phyloP scores from a whole-genome alignment of 2,888 invertebrate species.

The Meteorus colon region DNA sequence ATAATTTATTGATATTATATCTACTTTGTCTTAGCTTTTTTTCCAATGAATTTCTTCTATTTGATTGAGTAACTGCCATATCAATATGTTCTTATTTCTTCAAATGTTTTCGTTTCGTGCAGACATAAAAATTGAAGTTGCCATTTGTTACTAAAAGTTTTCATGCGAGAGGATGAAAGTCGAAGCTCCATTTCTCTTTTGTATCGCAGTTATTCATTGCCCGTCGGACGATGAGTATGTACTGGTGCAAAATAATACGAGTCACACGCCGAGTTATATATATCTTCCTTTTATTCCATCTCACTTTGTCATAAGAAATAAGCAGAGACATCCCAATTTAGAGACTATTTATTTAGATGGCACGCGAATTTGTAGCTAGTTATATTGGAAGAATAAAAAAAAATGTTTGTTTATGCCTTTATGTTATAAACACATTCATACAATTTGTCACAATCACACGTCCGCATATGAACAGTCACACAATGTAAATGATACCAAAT shows the following conservation, averaged over 20 bases:
- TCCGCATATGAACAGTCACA: neutral
- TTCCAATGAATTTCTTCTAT: neutral
- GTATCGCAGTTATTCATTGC: neutral
- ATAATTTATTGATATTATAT: neutral
- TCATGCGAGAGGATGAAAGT: neutral
- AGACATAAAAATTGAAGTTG: neutral
- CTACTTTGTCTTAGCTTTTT: neutral
- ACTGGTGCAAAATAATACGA: neutral
- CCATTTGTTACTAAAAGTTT: neutral
- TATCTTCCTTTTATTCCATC: neutral
- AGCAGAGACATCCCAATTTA: constrained; percentile 14
- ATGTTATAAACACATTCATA: neutral
- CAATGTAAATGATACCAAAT: neutral
- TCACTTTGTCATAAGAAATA: neutral
- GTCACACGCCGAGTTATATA: neutral
- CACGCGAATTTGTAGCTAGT: neutral
- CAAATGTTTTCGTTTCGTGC: neutral
- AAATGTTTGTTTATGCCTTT: neutral
- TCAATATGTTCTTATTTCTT: neutral
- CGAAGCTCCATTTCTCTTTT: neutral
- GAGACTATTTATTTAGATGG: constrained; percentile 1
- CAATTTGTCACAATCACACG: constrained; percentile 1
- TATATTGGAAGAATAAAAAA: constrained; percentile 6
- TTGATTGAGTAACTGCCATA: neutral
- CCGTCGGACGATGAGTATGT: constrained; percentile 27